phyloP scores from a whole-genome alignment of 2,888 invertebrate species.

The Theodoxus fluviatilis region DNA sequence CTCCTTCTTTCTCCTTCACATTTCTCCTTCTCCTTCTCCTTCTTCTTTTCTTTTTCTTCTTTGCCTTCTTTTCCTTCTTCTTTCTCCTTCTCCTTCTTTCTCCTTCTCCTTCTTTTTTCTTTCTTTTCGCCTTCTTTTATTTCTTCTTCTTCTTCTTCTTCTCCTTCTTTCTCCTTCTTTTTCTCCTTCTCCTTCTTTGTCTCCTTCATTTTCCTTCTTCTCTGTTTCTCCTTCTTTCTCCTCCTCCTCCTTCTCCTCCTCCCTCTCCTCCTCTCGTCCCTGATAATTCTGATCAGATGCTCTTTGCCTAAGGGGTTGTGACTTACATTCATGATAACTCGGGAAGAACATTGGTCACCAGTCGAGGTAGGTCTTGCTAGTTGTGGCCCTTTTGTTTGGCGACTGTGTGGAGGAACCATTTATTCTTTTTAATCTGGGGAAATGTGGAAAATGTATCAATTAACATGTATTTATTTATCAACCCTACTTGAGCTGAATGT shows the following conservation, averaged over 20 bases:
- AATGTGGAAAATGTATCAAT: too few relatives aligned
- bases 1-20: constrained; percentile 9
- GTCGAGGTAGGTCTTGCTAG: too few relatives aligned
- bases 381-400: too few relatives aligned
- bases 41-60: not conserved
- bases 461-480: too few relatives aligned
- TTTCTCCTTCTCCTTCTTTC: not conserved
- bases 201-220: not conserved
- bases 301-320: too few relatives aligned
- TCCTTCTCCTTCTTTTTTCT: not conserved
- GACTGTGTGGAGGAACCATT: too few relatives aligned
- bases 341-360: too few relatives aligned
- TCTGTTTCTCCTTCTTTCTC: not conserved
- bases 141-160: constrained; percentile 2
- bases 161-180: constrained; percentile 19
- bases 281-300: not conserved
- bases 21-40: not conserved
- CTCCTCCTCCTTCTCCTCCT: constrained; percentile 6
- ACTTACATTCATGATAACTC: too few relatives aligned
- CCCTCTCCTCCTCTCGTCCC: constrained; percentile 8
- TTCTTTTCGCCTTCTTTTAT: not conserved
- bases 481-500: too few relatives aligned
- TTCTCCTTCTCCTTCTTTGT: constrained; percentile 6
- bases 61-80: not conserved
- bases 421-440: too few relatives aligned